Evolutionary conservation across 1,140 invertebrate species (phyloP).

Genomic region (Triops cancriformis): DNA sequence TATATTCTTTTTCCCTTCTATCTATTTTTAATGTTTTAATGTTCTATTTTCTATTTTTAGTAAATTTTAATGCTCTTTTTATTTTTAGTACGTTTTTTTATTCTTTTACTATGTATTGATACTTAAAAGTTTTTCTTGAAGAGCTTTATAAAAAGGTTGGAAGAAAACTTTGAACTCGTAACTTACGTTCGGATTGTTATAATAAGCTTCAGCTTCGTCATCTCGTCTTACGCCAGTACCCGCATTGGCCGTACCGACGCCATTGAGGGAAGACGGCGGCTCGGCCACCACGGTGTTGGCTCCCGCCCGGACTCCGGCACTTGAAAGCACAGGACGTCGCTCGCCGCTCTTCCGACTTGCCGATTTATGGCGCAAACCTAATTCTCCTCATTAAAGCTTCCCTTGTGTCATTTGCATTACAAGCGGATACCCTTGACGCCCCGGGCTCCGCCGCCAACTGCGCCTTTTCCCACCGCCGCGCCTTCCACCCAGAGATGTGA

Average conservation of each 20-base stretch:
- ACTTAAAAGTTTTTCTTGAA: no score
- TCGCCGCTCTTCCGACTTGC: conserved; percentile 22
- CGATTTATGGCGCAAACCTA: conserved; percentile 25
- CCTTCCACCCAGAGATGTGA: conserved; percentile 13
- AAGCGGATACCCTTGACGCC: conserved; percentile 23
- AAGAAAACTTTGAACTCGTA: neutral
- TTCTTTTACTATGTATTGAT: no score
- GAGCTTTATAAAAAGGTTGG: conserved; percentile 14
- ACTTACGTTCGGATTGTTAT: conserved; percentile 76
- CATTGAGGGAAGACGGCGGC: conserved; percentile 16
- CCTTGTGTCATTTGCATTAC: neutral
- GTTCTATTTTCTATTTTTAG: no score
- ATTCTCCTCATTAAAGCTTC: conserved; percentile 7
- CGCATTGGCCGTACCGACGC: conserved; percentile 21
- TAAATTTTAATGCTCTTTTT: no score
- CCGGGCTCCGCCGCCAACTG: conserved; percentile 20
- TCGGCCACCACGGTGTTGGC: conserved; percentile 26
- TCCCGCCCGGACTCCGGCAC: conserved; percentile 25
- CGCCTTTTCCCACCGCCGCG: conserved; percentile 24
- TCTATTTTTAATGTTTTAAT: no score
- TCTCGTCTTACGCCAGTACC: conserved; percentile 40
- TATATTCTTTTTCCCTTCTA: no score
- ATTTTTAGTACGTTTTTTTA: no score
- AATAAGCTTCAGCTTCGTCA: conserved; percentile 75
- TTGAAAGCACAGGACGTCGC: conserved; percentile 23